Base-by-base conservation (phyloP, 2,888 invertebrate species). In the Andrena fulva region DNA sequence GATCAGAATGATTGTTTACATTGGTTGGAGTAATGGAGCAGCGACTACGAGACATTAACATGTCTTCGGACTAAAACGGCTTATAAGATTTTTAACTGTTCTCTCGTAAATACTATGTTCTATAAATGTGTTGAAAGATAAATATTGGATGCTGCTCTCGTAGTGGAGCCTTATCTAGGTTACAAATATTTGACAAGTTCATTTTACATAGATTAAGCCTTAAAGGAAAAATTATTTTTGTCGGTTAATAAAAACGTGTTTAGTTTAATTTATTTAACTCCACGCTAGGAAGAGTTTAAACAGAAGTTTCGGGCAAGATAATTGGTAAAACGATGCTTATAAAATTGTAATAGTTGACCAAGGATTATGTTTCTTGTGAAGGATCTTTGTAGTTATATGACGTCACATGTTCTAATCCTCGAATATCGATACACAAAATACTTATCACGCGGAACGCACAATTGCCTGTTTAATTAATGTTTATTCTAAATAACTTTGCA, bases 381-480 rank as follows among this genome's bases (percentile, higher is more conserved):
- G 12, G 31, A 62, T 27, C 59, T 67, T 59, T n/a, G 5, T 27
- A 31, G 5, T n/a, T 20, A 67, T 62, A n/a, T 12, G 27, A 33
- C 31, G 33, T 24, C 54, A 54, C 29, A 20, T 31, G 52, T 35
- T 62, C 50, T 0, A 12, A 16, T n/a, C 8, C 12, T 33, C 60
- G 24, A 50, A 35, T 60, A 67, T 54, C 27, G 24, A 64, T 16
- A 20, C 42, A 67, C n/a, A 4, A 54, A 12, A 64, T 24, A 68
- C n/a, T 20, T 71, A 71, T 62, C 52, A 80, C 24, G 48, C 16
- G 10, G n/a, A 73, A 78, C 81, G 81, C 81, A 81, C 81, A 81
- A 81, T 81, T 69, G 33, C 35, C 35, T 48, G 66, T 73, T 70
- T 59, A 74, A 69, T 70, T 59, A 74, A 69, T 52, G 56, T 81